A percentile compares a stretch with the other conserved stretches of the same genome.
Evolutionary conservation across 2,113 vertebrate species (phyloP).

Genomic region (Noctilio leporinus): DNA sequence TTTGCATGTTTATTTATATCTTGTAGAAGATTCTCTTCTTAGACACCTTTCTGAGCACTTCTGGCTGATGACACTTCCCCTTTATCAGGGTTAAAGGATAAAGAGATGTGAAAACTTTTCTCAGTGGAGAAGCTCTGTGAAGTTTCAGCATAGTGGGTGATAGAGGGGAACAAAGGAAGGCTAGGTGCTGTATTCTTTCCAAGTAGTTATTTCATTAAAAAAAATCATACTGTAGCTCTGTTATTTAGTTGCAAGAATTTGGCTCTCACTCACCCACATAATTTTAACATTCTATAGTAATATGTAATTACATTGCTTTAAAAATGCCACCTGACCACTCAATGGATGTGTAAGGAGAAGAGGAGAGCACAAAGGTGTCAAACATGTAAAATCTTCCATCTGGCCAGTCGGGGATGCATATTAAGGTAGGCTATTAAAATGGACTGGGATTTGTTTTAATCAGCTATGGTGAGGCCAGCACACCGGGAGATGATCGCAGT

Average conservation of each 20-base stretch:
- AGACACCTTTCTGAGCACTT: neutral
- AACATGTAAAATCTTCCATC: neutral
- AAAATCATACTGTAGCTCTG: neutral
- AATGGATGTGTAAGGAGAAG: neutral
- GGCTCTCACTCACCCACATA: neutral
- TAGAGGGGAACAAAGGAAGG: neutral
- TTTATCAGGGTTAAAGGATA: neutral
- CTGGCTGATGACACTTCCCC: neutral
- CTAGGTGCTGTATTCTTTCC: neutral
- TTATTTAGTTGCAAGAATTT: constrained; percentile 38
- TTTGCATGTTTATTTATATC: neutral
- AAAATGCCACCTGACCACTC: constrained; percentile 29
- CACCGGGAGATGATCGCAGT: neutral
- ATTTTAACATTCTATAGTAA: neutral
- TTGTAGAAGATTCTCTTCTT: neutral
- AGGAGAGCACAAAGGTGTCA: neutral
- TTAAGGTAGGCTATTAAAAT: neutral
- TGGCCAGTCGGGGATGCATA: neutral
- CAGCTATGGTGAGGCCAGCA: neutral
- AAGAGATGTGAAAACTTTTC: neutral
- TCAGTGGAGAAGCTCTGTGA: neutral
- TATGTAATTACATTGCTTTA: constrained; percentile 40
- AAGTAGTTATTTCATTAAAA: constrained; percentile 22
- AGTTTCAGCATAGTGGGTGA: neutral
- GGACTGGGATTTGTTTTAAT: neutral